Conservation (phyloP, 2,797 vertebrate genomes). For the Gymnothorax reevesii region DNA sequence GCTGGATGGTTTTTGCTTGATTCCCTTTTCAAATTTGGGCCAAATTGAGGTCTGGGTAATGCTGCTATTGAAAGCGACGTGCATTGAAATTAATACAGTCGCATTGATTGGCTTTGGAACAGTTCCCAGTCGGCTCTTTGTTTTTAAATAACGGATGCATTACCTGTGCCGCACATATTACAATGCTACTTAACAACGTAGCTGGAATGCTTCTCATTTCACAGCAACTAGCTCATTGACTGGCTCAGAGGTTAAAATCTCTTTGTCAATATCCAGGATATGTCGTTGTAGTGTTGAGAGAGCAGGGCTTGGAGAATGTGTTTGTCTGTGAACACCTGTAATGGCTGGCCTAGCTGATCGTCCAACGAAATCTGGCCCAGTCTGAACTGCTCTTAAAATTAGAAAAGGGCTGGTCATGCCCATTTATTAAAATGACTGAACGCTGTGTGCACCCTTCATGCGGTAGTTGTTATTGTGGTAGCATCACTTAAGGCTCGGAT, state of each 20-base stretch:
- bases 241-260: neutral
- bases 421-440: too few relatives aligned
- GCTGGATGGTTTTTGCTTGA: neutral
- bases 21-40: neutral
- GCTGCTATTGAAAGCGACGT: neutral
- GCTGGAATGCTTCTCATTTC: neutral
- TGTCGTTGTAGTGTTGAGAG: neutral
- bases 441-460: too few relatives aligned
- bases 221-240: neutral
- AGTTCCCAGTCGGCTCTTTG: neutral
- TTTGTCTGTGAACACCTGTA: neutral
- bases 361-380: neutral
- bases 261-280: neutral
- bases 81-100: neutral
- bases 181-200: neutral
- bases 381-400: too few relatives aligned
- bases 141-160: neutral
- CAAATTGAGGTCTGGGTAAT: neutral
- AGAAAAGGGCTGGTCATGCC: too few relatives aligned
- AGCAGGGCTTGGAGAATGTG: neutral
- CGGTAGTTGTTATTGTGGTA: too few relatives aligned
- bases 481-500: too few relatives aligned
- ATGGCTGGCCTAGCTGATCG: neutral
- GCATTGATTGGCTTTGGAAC: conserved; percentile 10
- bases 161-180: neutral